Evolutionary conservation across 2,113 vertebrate genomes (phyloP).

Genomic region (Salvator merianae): DNA sequence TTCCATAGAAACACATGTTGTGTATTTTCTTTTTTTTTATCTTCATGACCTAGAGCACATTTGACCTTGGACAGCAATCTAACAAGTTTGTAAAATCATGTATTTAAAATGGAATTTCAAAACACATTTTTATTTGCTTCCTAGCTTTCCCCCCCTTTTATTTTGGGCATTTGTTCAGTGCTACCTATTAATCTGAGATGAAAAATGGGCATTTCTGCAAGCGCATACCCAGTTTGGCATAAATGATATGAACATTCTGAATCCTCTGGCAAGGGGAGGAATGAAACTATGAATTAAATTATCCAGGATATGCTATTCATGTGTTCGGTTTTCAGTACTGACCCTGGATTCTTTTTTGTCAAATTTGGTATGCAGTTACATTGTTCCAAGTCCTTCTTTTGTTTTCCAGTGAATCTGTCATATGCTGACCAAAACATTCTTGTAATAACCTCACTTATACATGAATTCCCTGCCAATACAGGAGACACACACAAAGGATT

Average conservation of each 20-base stretch:
- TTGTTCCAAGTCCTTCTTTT: no score
- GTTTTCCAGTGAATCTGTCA: not conserved
- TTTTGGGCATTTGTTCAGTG: not conserved
- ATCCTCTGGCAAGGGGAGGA: not conserved
- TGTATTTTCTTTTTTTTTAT: not conserved
- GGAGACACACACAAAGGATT: not conserved
- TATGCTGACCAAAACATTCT: not conserved
- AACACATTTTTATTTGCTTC: not conserved
- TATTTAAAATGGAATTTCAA: not conserved
- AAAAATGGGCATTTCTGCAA: not conserved
- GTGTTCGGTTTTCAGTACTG: not conserved
- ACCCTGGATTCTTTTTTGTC: not conserved
- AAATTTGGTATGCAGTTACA: not conserved
- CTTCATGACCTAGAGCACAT: no score
- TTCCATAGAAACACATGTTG: not conserved
- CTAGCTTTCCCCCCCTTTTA: not conserved
- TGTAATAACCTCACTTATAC: not conserved
- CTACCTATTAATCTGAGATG: not conserved
- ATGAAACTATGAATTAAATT: not conserved
- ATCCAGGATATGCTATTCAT: not conserved
- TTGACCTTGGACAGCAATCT: no score
- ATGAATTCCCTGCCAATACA: not conserved
- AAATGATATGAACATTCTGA: not conserved
- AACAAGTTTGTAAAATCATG: no score
- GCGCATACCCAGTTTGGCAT: not conserved